These are phyloP conservation scores for Nephotettix cincticeps DNA, from an alignment of 1,140 invertebrate genomes.

Conservation along the genomic window DNA sequence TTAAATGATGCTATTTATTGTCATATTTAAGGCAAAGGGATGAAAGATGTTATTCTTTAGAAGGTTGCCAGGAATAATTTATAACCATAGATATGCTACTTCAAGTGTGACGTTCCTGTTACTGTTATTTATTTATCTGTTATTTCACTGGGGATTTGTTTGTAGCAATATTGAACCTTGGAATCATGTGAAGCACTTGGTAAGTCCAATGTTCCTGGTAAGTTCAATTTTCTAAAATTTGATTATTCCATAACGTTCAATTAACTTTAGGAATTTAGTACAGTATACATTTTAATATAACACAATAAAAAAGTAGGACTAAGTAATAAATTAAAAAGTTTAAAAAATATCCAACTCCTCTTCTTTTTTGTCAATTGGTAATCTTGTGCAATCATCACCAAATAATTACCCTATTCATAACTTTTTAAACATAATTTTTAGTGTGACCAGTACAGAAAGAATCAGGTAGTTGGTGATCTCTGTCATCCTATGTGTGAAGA, in stretches of 20 bases:
- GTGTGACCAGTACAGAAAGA: constrained; percentile 54
- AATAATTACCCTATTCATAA: no score
- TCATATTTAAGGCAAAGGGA: no score
- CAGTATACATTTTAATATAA: constrained; percentile 13
- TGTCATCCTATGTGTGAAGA: constrained; percentile 57
- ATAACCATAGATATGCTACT: constrained; percentile 44
- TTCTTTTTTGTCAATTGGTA: no score
- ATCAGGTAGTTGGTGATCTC: constrained; percentile 55
- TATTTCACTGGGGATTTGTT: constrained; percentile 57
- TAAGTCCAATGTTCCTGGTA: constrained; percentile 45
- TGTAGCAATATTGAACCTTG: constrained; percentile 57
- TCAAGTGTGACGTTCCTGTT: constrained; percentile 37
- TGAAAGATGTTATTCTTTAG: constrained; percentile 44
- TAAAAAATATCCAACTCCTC: no score
- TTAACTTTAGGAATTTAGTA: neutral
- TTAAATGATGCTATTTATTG: no score
- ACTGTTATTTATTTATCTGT: constrained; percentile 46
- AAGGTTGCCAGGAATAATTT: constrained; percentile 48
- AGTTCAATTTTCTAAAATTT: neutral
- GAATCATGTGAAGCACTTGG: constrained; percentile 55
- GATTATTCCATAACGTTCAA: no score
- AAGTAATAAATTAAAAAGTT: no score
- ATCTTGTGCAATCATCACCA: no score
- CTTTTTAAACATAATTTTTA: no score
- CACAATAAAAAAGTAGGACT: neutral